Evolutionary conservation across 2,797 vertebrate species (phyloP).

Genomic region (Rhinogobio ventralis): DNA sequence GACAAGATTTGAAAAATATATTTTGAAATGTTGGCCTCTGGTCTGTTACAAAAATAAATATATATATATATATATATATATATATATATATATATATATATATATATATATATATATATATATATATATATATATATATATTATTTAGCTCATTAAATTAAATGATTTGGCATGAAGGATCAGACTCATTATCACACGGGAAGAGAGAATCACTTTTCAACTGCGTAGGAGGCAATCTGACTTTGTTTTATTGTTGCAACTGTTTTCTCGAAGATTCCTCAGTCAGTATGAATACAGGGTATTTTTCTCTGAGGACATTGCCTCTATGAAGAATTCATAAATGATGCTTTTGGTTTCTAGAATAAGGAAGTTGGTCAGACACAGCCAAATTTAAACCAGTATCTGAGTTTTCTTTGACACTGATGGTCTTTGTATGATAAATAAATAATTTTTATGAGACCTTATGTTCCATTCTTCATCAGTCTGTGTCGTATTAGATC

Average conservation of each 20-base stretch:
- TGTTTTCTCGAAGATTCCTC: neutral
- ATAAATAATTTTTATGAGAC: slow-evolving; percentile 22
- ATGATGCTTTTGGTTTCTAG: slow-evolving; percentile 10
- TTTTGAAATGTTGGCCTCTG: neutral
- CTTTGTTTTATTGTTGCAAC: neutral
- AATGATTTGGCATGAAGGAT: slow-evolving; percentile 6
- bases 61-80: too few relatives aligned
- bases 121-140: too few relatives aligned
- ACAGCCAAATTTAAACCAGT: slow-evolving; percentile 18
- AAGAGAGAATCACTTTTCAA: neutral
- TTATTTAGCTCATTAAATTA: slow-evolving; percentile 7
- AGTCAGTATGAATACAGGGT: slow-evolving; percentile 14
- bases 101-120: too few relatives aligned
- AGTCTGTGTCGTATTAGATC: slow-evolving; percentile 1
- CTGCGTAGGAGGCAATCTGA: neutral
- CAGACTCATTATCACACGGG: neutral
- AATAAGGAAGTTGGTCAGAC: neutral
- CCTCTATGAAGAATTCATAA: slow-evolving; percentile 11
- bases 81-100: too few relatives aligned
- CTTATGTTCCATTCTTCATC: neutral
- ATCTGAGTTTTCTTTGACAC: neutral
- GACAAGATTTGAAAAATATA: neutral
- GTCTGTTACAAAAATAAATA: too few relatives aligned
- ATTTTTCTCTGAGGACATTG: neutral
- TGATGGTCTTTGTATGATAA: slow-evolving; percentile 15